Base-by-base conservation (phyloP, 2,113 vertebrate genomes). In the Microcebus tavaratra region DNA sequence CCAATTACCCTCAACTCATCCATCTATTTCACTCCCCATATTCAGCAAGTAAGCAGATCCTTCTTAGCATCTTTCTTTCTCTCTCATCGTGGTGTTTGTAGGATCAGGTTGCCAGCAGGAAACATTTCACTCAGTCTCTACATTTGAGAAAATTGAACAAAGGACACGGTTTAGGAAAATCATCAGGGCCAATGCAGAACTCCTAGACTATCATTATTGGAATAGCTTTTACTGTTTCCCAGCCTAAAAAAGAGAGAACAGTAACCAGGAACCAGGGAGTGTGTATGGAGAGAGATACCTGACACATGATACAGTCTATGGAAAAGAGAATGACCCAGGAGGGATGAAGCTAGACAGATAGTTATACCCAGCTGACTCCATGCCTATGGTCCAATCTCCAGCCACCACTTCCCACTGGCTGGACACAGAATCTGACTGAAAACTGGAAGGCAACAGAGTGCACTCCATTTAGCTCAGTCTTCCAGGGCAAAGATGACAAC, bases 181-280 rank as follows among this genome's bases (percentile, higher is more conserved):
- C 9, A 65, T 8, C 31, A 86, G 14, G 27, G 15, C 65, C 14
- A 72, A 25, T 13, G 3, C 2, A 34, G 2, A 25, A 4, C 5
- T 27, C 20, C 23, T 57, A 6, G 5, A 39, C 31, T 72, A 8
- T 5, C 14, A 17, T 17, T 29, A 67, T 20, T 48, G 31, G n/a
- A 81, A 18, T 39, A 34, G 0, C 31, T 5, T 73, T 39, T 45
- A 53, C 3, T 2, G 0, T 25, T 10, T 1, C 23, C 31, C 6
- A 1, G 3, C 27, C 2, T 63, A 11, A 70, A 65, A 48, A 5
- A 20, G 21, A 75, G 13, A 87, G 50, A 36, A 0, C 9, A 23
- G 25, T 14, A 68, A 55, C 34, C 80, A 90, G 50, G 39, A 89
- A 68, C 27, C 34, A 65, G 3, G n/a, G 20, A 82, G 14, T 59